Evolutionary conservation across 2,888 invertebrate genomes (phyloP).

Genomic region (Notodonta ziczac): DNA sequence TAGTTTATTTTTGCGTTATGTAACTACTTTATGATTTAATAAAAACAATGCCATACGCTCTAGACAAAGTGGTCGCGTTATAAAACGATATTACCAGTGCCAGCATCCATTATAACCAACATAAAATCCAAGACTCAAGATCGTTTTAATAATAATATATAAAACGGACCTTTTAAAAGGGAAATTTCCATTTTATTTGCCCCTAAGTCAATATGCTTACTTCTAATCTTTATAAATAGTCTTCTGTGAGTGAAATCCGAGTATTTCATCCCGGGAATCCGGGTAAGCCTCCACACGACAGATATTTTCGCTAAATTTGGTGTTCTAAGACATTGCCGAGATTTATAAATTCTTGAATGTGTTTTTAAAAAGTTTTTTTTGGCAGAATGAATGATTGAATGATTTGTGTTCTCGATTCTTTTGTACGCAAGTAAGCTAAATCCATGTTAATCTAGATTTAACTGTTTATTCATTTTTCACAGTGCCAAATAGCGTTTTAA

Average conservation of each 20-base stretch:
- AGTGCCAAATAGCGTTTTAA: too few relatives aligned
- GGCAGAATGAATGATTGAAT: background rate
- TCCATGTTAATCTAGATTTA: too few relatives aligned
- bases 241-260: conserved; percentile 20
- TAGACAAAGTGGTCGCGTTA: background rate
- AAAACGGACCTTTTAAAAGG: conserved; percentile 8
- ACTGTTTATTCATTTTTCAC: too few relatives aligned
- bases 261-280: conserved; percentile 17
- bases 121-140: background rate
- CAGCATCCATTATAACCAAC: background rate
- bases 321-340: conserved; percentile 15
- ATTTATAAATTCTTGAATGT: conserved; percentile 14
- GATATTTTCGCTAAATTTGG: conserved; percentile 23
- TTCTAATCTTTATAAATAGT: conserved; percentile 39
- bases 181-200: conserved; percentile 21
- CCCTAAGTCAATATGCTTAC: conserved; percentile 25
- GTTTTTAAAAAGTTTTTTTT: background rate
- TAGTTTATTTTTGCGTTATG: too few relatives aligned
- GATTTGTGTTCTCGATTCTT: background rate
- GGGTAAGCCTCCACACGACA: conserved; percentile 23
- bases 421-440: too few relatives aligned
- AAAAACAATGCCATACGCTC: background rate
- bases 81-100: background rate
- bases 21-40: too few relatives aligned
- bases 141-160: conserved; percentile 2